A percentile compares a stretch with the other conserved stretches of the same genome.
phyloP scores from a whole-genome alignment of 1,140 invertebrate genomes.

The Steinernema khuongi region DNA sequence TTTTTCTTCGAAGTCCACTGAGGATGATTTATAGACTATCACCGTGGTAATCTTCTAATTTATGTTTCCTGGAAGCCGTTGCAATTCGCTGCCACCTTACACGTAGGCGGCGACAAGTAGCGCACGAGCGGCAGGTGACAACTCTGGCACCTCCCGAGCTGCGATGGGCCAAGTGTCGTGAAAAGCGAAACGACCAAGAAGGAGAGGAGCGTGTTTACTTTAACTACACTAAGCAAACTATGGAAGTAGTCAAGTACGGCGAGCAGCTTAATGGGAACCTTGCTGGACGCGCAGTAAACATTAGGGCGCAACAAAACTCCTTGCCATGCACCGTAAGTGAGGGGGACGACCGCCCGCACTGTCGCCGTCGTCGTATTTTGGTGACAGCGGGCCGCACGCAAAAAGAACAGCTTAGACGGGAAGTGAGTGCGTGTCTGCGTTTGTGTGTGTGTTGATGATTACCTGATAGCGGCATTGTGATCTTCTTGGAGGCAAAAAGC shows the following conservation, averaged over 20 bases:
- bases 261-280: background rate
- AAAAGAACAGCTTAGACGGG: constrained; percentile 6
- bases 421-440: constrained; percentile 2
- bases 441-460: constrained; percentile 13
- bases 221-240: background rate
- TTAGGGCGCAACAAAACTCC: background rate
- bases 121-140: too few species aligned
- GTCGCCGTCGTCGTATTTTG: background rate
- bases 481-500: constrained; percentile 5
- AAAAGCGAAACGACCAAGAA: background rate
- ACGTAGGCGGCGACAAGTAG: background rate
- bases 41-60: constrained; percentile 3
- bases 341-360: constrained; percentile 1
- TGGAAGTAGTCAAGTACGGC: background rate
- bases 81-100: background rate
- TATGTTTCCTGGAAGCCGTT: background rate
- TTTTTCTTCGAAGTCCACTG: constrained; percentile 7
- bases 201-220: constrained; percentile 4
- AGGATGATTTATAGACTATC: constrained; percentile 1
- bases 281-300: background rate
- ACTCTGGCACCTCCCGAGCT: too few species aligned
- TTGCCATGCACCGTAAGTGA: background rate
- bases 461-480: constrained; percentile 11
- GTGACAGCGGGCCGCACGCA: background rate
- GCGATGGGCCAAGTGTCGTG: too few species aligned